A percentile compares a stretch with the other conserved stretches of the same genome.
These are phyloP conservation scores for Brienomyrus longianalis DNA, from an alignment of 2,113 vertebrate species.

Conservation along the genomic window DNA sequence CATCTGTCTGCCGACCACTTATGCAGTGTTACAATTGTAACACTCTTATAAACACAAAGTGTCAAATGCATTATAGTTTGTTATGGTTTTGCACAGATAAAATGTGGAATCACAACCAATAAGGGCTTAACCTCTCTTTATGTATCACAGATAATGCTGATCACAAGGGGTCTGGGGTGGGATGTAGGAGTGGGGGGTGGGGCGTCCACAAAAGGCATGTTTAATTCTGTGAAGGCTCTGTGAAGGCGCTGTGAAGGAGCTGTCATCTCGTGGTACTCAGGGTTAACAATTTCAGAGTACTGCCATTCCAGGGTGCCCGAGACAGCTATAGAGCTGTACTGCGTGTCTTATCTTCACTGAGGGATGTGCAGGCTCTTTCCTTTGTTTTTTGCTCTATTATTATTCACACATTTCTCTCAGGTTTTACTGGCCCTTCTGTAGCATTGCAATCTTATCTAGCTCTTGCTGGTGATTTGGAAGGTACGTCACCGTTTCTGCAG, in stretches of 20 bases:
- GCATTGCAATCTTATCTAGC: not conserved
- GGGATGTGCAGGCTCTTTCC: not conserved
- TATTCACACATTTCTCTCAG: not conserved
- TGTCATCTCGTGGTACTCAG: not conserved
- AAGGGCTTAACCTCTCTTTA: not conserved
- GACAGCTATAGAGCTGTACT: not conserved
- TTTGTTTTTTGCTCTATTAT: not conserved
- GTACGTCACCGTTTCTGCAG: not conserved
- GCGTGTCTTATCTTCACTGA: not conserved
- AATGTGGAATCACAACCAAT: not conserved
- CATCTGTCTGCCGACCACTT: not conserved
- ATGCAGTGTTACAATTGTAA: not conserved
- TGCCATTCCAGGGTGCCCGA: not conserved
- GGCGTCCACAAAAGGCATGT: not conserved
- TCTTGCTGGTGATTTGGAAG: not conserved
- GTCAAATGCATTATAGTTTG: not conserved
- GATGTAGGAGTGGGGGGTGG: not conserved
- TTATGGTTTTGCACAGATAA: not conserved
- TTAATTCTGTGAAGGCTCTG: not conserved
- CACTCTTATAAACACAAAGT: not conserved
- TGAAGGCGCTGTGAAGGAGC: not conserved
- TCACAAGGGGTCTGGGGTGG: not conserved
- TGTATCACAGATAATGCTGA: not conserved
- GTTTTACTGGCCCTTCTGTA: not conserved
- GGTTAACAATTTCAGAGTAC: not conserved